Base-by-base conservation (phyloP, 2,797 vertebrate species). In the Oryzias dopingdopingensis region DNA sequence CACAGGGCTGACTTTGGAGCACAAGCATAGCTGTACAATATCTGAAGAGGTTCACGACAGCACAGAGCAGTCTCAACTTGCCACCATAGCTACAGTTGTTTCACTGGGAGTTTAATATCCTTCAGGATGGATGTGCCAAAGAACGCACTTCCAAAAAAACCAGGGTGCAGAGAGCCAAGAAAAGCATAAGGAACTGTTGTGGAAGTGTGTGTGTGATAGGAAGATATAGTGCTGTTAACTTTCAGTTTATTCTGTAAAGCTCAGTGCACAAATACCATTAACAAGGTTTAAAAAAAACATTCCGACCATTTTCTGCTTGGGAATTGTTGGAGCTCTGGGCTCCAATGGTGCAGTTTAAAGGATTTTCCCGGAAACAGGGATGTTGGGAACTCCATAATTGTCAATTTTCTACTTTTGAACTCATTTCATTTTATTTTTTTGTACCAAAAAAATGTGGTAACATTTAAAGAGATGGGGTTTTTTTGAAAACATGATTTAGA, bases 281-380 rank as follows among this genome's bases (percentile, higher is more conserved):
- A 56, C 42, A 55, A 73, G 50, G 42, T 65, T 41, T 40, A 26
- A 44, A 48, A 48, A 41, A 48, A 22, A 54, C 22, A 64, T 66
- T 72, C 49, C 41, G 40, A 68, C 22, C 42, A 57, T 63, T 77
- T 83, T 48, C 55, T 63, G 14, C 56, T 54, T 40, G 62, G 72
- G 75, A 55, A 76, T 53, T 64, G 70, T 81, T 71, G 83, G 88
- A 78, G 84, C 68, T 43, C 67, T 65, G 0, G 86, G 88, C 72
- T 80, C 74, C 23, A 42, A 49, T 56, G 85, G 81, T 81, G 84
- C 70, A 77, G 37, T 60, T 24, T 23, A 10, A 54, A 42, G 23
- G 15, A 43, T 59, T 65, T 56, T 44, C 2, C 49, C 14, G 14
- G 41, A 53, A 59, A 43, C 49, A 37, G 32, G 32, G 32, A 37